These are phyloP conservation scores for Chloroceryle aenea DNA, from an alignment of 2,113 vertebrate genomes.

Conservation along the genomic window DNA sequence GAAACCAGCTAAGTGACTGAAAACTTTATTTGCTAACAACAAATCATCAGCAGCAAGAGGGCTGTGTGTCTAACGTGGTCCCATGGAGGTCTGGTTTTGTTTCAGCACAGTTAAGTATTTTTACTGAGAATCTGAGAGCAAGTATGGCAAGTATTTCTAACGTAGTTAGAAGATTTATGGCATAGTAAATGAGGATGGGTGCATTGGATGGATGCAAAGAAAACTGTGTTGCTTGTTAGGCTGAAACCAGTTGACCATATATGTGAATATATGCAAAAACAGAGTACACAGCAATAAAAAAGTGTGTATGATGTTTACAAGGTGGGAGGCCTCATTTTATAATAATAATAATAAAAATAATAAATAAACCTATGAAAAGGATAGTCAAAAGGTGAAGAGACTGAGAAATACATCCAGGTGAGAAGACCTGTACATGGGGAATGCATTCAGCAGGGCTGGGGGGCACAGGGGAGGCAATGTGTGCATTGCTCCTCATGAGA, in stretches of 20 bases:
- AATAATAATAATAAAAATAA: background rate
- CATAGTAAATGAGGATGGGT: background rate
- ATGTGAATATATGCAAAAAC: background rate
- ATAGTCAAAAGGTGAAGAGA: background rate
- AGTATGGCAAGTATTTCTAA: background rate
- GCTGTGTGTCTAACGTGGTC: background rate
- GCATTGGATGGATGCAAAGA: background rate
- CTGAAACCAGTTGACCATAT: background rate
- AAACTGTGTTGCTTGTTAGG: background rate
- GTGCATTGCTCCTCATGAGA: background rate
- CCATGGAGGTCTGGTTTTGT: background rate
- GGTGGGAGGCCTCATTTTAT: background rate
- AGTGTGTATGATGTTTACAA: background rate
- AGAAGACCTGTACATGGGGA: background rate
- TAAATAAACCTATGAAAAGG: background rate
- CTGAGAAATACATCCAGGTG: background rate
- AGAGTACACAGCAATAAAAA: background rate
- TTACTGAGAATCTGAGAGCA: background rate
- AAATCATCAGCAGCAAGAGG: background rate
- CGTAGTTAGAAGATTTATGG: background rate
- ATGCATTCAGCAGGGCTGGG: accelerated
- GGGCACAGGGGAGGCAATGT: background rate
- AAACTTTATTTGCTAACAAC: background rate
- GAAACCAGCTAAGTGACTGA: background rate
- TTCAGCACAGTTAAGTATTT: background rate